Evolutionary conservation across 2,888 invertebrate species (phyloP), one percentile per base, ranked within the genome.

Genomic region (Didymodactylos carnosus): DNA sequence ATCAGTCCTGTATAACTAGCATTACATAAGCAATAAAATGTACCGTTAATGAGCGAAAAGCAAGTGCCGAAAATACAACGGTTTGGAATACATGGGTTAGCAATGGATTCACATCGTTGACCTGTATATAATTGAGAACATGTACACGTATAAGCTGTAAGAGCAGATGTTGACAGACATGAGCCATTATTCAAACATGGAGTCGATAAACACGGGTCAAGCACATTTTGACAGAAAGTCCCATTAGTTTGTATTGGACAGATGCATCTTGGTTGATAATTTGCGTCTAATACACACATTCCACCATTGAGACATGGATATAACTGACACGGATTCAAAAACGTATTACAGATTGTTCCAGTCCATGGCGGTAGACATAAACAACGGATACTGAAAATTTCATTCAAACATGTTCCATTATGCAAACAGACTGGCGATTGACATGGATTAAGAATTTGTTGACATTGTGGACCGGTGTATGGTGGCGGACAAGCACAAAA

Each of bases 391-490:
- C 46, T 75, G 11, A 35, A n/a, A 25, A 27, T 14, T 29, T n/a
- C 23, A 29, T 25, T 69, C 16, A 14, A 3, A 19, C 72, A 72
- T 16, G 49, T 49, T 51, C 72, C 75, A 29, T 71, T 71, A 25
- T 75, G 41, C 13, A 29, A 39, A 70, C 75, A 75, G 23, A 72
- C 72, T 3, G 49, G 23, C 23, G 75, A 43, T 14, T 39, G 43
- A 51, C 75, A 75, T 69, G 43, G 51, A 70, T 72, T 40, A 7
- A 72, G 35, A 10, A 25, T n/a, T 29, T 39, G 41, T 35, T 72
- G 43, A 70, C 75, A 75, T 51, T 69, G 39, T 27, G 29, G 40
- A 72, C 75, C 75, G 7, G 69, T 69, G 29, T 46, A 75, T 41
- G 51, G 69, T 41, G 49, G 14, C 40, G 72, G 39, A 69, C 75